Evolutionary conservation across 1,140 invertebrate genomes (phyloP), one percentile per base, ranked within the genome.

Genomic region (Drosophila bocqueti): DNA sequence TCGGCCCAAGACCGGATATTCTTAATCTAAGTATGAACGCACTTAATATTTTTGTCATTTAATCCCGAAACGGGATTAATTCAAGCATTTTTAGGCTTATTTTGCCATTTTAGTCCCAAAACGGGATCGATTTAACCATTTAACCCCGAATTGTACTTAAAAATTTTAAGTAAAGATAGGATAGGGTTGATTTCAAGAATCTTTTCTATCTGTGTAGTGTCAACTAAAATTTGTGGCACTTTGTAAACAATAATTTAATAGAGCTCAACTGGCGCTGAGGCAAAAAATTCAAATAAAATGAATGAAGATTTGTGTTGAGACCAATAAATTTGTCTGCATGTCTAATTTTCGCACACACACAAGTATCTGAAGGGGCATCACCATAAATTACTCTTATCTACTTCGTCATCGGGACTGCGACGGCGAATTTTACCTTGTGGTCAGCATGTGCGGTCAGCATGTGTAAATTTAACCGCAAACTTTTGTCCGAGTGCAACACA

Each of bases 311-410:
- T 87, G 77, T 84, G 77, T 90, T 79, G 75, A 77, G 73, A 65
- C 77, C 84, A 87, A 87, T 87, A 87, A 89, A 87, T 87, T 87
- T 87, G 84, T 87, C 84, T 87, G 81, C 84, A 84, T 84, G 84
- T 87, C 84, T 87, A 87, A 87, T 89, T 87, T 89, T 79, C 73
- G 63, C 84, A 60, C 55, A 62, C 54, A 71, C 21, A 69, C 58
- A 45, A 52, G 72, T 74, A 83, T 83, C 75, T 87, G 76, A 77
- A 72, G 69, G 63, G 67, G 76, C 84, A 87, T 87, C 83, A 87
- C 63, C 67, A 87, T 87, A 87, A 87, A 87, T 87, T 87, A 87
- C 80, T 83, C 83, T 67, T 87, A 87, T 87, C 83, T 87, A 80
- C 80, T 87, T 87, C 83, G 80, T 87, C 83, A 87, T 87, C 83